Evolutionary conservation across 2,113 vertebrate genomes (phyloP).

Genomic region (Perccottus glenii): DNA sequence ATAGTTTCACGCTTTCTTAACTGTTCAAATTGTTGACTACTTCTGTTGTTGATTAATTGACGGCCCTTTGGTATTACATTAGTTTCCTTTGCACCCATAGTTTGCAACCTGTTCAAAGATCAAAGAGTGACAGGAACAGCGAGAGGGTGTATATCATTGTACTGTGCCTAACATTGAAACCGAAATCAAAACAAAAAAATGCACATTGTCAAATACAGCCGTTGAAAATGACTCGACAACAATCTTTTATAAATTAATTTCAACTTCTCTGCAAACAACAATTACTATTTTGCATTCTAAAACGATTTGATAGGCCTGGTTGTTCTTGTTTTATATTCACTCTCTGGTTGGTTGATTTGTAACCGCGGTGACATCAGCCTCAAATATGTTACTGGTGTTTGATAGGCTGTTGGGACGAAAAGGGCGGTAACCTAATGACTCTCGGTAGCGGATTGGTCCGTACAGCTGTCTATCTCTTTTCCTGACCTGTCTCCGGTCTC

Average conservation of each 20-base stretch:
- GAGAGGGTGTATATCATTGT: neutral
- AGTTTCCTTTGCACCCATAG: neutral
- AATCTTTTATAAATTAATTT: no score
- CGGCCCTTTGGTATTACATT: neutral
- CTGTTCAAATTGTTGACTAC: neutral
- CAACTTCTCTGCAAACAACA: neutral
- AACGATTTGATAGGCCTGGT: neutral
- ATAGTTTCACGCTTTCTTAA: neutral
- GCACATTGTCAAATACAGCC: no score
- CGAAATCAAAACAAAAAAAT: no score
- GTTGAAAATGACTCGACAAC: neutral
- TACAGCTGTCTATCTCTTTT: neutral
- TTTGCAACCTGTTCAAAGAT: slow-evolving; percentile 6
- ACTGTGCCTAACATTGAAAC: no score
- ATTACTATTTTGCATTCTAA: neutral
- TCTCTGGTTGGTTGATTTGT: slow-evolving; percentile 4
- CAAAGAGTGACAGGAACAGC: neutral
- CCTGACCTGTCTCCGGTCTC: neutral
- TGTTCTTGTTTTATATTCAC: slow-evolving; percentile 15
- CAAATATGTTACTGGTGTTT: neutral
- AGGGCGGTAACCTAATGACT: neutral
- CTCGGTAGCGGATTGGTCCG: slow-evolving; percentile 26
- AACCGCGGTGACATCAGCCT: slow-evolving; percentile 30
- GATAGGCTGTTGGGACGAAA: slow-evolving; percentile 33
- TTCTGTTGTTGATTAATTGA: neutral